Evolutionary conservation across 2,888 invertebrate genomes (phyloP).

Genomic region (Acanthosoma haemorrhoidale): DNA sequence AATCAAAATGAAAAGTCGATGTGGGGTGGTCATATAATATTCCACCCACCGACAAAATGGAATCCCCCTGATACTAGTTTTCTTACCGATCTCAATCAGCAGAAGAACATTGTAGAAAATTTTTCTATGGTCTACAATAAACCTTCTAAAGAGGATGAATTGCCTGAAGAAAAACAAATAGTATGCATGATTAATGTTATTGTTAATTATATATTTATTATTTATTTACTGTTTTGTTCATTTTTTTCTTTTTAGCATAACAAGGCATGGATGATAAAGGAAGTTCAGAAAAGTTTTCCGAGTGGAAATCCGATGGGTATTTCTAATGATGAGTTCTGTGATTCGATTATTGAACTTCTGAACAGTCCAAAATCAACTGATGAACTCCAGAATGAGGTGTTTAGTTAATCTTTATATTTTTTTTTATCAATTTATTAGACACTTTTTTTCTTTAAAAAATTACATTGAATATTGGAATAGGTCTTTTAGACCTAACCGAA

Average conservation of each 20-base stretch:
- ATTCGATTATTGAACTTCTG: slow-evolving; percentile 56
- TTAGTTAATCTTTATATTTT: no score
- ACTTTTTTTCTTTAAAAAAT: no score
- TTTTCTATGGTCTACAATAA: slow-evolving; percentile 41
- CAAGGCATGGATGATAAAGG: slow-evolving; percentile 53
- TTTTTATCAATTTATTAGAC: no score
- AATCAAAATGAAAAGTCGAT: slow-evolving; percentile 27
- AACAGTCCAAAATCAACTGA: slow-evolving; percentile 58
- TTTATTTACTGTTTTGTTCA: background rate
- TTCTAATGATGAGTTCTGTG: slow-evolving; percentile 55
- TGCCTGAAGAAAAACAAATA: slow-evolving; percentile 26
- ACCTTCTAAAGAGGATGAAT: slow-evolving; percentile 20
- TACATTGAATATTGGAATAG: no score
- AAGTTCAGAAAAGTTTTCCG: slow-evolving; percentile 52
- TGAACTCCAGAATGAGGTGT: slow-evolving; percentile 66
- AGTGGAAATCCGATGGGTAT: slow-evolving; percentile 48
- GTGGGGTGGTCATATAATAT: slow-evolving; percentile 32
- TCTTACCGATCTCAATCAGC: slow-evolving; percentile 33
- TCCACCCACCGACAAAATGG: slow-evolving; percentile 38
- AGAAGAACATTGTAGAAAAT: slow-evolving; percentile 34
- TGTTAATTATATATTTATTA: background rate
- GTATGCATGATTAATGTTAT: background rate
- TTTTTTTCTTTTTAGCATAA: slow-evolving; percentile 49
- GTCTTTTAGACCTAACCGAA: background rate
- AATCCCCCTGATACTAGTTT: slow-evolving; percentile 39